phyloP scores from a whole-genome alignment of 53 echinoderm and acorn worm species.

The Mesocentrotus franciscanus region DNA sequence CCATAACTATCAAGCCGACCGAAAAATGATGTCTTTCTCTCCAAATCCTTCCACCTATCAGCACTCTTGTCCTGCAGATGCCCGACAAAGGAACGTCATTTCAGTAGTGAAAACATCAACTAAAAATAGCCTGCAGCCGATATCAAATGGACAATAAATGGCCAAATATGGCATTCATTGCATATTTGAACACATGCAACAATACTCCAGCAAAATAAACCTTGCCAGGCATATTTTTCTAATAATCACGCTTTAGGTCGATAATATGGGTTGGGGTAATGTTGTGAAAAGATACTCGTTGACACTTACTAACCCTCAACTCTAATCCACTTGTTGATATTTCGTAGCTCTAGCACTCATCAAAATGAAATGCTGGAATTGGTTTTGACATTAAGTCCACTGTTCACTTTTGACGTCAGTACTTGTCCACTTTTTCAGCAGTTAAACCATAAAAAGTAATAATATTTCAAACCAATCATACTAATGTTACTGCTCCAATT shows the following conservation, averaged over 20 bases:
- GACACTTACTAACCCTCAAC: background rate
- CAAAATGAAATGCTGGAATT: background rate
- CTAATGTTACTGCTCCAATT: background rate
- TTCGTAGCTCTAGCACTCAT: background rate
- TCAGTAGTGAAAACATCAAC: slow-evolving; percentile 54
- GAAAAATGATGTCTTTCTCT: slow-evolving; percentile 39
- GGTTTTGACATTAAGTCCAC: slow-evolving; percentile 17
- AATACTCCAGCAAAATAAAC: slow-evolving; percentile 45
- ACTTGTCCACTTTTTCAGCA: too few relatives aligned
- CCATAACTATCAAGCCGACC: slow-evolving; percentile 32
- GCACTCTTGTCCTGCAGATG: background rate
- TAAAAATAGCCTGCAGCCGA: slow-evolving; percentile 27
- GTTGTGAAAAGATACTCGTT: background rate
- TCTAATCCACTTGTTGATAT: slow-evolving; percentile 31
- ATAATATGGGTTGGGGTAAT: slow-evolving; percentile 38
- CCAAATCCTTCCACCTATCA: slow-evolving; percentile 36
- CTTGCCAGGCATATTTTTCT: slow-evolving; percentile 40
- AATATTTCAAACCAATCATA: background rate
- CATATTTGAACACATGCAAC: slow-evolving; percentile 61
- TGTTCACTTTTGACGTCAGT: background rate
- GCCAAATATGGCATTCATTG: slow-evolving; percentile 62
- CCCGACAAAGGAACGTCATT: slow-evolving; percentile 58
- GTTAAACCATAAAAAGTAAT: background rate
- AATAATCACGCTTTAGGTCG: slow-evolving; percentile 20
- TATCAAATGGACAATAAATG: slow-evolving; percentile 50